These are phyloP conservation scores for Danaus plexippus DNA, from an alignment of 1,140 invertebrate species.

Conservation along the genomic window DNA sequence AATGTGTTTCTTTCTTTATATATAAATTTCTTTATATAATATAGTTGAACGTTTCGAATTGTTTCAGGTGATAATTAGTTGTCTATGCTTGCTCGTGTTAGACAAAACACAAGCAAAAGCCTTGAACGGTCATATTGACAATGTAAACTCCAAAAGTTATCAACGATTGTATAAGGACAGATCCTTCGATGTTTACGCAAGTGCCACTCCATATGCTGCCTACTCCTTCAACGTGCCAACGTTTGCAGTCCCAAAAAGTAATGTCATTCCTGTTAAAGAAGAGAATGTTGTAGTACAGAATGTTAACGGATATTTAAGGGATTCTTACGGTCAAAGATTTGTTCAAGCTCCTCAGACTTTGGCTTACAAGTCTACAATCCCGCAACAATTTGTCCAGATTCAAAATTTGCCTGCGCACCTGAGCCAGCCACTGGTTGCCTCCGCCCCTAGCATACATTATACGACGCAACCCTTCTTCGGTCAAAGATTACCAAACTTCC, in stretches of 20 bases:
- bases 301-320: conserved; percentile 43
- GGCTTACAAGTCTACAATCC: conserved; percentile 42
- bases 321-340: conserved; percentile 58
- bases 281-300: conserved; percentile 35
- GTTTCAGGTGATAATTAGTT: conserved; percentile 42
- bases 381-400: conserved; percentile 55
- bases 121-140: conserved; percentile 35
- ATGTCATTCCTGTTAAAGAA: conserved; percentile 40
- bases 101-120: conserved; percentile 23
- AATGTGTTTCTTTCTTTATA: too few relatives aligned
- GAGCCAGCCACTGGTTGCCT: conserved; percentile 44
- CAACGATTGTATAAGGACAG: conserved; percentile 48
- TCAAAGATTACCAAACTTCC: conserved; percentile 31
- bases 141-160: conserved; percentile 42
- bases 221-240: conserved; percentile 48
- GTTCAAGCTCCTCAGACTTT: conserved; percentile 35
- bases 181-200: conserved; percentile 48
- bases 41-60: too few relatives aligned
- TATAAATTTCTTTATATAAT: conserved; percentile 13
- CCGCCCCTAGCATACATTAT: conserved; percentile 36
- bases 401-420: conserved; percentile 56
- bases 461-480: conserved; percentile 39
- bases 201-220: conserved; percentile 45
- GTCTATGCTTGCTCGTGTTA: conserved; percentile 37
- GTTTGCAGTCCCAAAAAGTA: conserved; percentile 28